phyloP scores from a whole-genome alignment of 2,888 invertebrate species.

The Apocheima hispidaria region DNA sequence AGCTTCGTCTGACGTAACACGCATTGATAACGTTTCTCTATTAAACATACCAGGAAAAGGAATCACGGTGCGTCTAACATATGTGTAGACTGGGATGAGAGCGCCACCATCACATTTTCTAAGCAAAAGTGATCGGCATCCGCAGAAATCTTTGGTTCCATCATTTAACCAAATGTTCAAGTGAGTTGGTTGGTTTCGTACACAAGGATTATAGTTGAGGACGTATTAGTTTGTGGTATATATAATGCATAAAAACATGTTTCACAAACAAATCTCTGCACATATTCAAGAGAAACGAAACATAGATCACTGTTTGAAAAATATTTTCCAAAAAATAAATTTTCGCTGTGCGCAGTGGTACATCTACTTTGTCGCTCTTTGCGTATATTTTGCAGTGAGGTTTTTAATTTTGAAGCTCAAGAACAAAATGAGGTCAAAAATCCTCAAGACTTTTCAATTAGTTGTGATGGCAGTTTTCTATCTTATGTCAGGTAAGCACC shows the following conservation, averaged over 20 bases:
- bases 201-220: neutral
- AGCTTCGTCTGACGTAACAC: neutral
- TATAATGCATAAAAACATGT: neutral
- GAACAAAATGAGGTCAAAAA: neutral
- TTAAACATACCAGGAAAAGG: neutral
- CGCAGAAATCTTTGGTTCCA: neutral
- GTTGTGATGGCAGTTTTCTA: neutral
- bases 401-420: neutral
- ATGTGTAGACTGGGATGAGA: neutral
- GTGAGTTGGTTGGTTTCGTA: neutral
- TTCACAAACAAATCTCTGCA: too few relatives aligned
- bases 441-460: neutral
- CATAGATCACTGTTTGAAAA: neutral
- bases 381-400: neutral
- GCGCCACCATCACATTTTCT: neutral
- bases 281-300: neutral
- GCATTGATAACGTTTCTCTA: neutral
- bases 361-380: neutral
- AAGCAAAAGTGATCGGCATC: neutral
- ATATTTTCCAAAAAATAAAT: neutral
- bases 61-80: neutral
- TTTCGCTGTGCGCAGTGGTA: neutral
- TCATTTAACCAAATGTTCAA: neutral
- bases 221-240: neutral
- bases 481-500: neutral